Evolutionary conservation across 1,140 invertebrate genomes (phyloP).

Genomic region (Idris sp.): DNA sequence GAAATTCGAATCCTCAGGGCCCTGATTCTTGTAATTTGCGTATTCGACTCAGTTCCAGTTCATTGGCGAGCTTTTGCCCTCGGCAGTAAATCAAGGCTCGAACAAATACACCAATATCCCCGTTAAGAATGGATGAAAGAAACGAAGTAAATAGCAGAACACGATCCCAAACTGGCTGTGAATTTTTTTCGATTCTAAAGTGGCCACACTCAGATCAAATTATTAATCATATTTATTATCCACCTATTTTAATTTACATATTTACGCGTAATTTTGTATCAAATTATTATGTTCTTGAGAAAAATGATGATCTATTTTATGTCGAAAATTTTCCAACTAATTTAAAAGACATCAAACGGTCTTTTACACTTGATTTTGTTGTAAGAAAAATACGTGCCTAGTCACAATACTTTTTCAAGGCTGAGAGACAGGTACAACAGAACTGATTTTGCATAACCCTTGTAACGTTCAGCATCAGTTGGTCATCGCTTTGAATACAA

Average conservation of each 20-base stretch:
- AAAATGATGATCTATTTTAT: too few relatives aligned
- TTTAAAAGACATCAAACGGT: too few relatives aligned
- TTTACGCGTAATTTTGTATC: too few relatives aligned
- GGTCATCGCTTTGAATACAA: conserved; percentile 36
- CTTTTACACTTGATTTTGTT: conserved; percentile 9
- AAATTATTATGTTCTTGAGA: too few relatives aligned
- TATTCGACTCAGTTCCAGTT: conserved; percentile 61
- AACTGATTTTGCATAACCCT: conserved; percentile 72
- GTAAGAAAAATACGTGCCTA: conserved; percentile 15
- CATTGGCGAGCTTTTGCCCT: conserved; percentile 70
- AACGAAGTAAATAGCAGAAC: conserved; percentile 52
- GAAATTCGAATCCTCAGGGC: conserved; percentile 56
- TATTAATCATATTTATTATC: too few relatives aligned
- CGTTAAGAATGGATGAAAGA: conserved; percentile 55
- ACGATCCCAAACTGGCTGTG: conserved; percentile 33
- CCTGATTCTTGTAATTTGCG: conserved; percentile 75
- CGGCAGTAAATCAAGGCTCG: conserved; percentile 74
- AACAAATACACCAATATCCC: conserved; percentile 63
- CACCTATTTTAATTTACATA: too few relatives aligned
- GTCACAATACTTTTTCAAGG: conserved; percentile 24
- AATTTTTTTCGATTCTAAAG: conserved; percentile 39
- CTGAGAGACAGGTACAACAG: conserved; percentile 58
- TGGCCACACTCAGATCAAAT: too few relatives aligned
- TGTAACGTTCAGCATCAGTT: conserved; percentile 49
- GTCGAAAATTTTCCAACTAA: too few relatives aligned